A percentile compares a stretch with the other conserved stretches of the same genome.
Conservation (phyloP, 1,140 invertebrate species). For the Neodiprion fabricii region DNA sequence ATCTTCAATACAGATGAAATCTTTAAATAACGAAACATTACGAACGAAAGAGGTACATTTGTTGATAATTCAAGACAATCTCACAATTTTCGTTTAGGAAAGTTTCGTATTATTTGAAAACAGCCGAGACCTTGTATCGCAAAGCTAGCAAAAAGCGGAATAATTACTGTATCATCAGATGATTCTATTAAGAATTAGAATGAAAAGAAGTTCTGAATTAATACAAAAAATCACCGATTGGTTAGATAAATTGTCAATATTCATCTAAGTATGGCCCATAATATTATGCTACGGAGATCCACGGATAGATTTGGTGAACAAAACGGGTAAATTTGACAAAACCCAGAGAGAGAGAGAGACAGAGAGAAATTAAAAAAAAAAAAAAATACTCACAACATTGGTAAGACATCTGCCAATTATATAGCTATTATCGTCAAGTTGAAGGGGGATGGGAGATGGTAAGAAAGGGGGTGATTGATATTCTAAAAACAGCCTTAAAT, state of each 20-base stretch:
- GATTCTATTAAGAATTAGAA: slow-evolving; percentile 19
- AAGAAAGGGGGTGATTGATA: neutral
- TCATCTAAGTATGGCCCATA: slow-evolving; percentile 4
- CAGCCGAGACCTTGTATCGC: too few species aligned
- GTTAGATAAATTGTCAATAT: slow-evolving; percentile 9
- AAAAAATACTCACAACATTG: neutral
- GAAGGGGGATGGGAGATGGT: neutral
- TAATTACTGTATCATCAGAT: neutral
- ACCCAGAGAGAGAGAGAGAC: neutral
- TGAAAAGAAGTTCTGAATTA: slow-evolving; percentile 8
- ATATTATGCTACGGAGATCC: slow-evolving; percentile 23
- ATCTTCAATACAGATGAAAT: too few species aligned
- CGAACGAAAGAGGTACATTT: too few species aligned
- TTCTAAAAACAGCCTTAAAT: slow-evolving; percentile 15
- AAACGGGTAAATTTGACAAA: slow-evolving; percentile 4
- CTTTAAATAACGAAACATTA: too few species aligned
- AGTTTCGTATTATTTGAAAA: too few species aligned
- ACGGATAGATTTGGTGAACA: slow-evolving; percentile 9
- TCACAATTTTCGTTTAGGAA: too few species aligned
- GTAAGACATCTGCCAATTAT: slow-evolving; percentile 12
- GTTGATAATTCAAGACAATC: too few species aligned
- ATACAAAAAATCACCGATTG: neutral
- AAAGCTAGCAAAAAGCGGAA: too few species aligned
- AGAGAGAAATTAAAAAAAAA: neutral
- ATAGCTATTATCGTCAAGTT: slow-evolving; percentile 5